Base-by-base conservation (phyloP, 2,888 invertebrate species). In the Fragum sueziense region DNA sequence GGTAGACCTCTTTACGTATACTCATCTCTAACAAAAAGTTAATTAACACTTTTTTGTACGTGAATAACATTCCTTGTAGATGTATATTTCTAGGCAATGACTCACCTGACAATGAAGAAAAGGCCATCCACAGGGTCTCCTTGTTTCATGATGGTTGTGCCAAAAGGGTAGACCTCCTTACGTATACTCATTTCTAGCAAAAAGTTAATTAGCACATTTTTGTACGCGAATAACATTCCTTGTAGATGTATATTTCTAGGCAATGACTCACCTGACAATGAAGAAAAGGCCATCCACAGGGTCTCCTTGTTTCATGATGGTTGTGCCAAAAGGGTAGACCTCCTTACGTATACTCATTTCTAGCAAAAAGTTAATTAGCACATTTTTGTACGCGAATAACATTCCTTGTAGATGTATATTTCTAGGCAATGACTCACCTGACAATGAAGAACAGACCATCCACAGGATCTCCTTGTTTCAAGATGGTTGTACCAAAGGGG, bases 281-380 rank as follows among this genome's bases (percentile, higher is more conserved):
- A 92, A 92, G 74, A 89, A 81, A 25, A 92, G 86, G 1, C 91
- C 91, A 1, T 75, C 71, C 0, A 88, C 86, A 0, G 88, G 89
- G 2, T 90, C 86, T 1, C 92, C 92, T 76, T 92, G 92, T 37
- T 81, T 80, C 67, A 90, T 89, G 29, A 92, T 89, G 6, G 74
- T 73, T 22, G 88, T 81, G 17, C 90, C 91, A 68, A 87, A 91
- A 17, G 86, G 87, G 70, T 86, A 89, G 7, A 78, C 76, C 69
- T 90, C 90, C 74, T 91, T 92, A 25, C 87, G 80, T 11, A 92
- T 83, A 80, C 91, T 91, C 90, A 92, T 90, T 80, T 91, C 91
- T 37, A 91, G 76, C 51, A 91, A 82, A 25, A n/a, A n/a, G n/a
- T n/a, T n/a, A n/a, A n/a, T n/a, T n/a, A n/a, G n/a, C n/a, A n/a